Evolutionary conservation across 2,113 vertebrate species (phyloP), one percentile per base, ranked within the genome.

Genomic region (Hirundichthys speculiger): DNA sequence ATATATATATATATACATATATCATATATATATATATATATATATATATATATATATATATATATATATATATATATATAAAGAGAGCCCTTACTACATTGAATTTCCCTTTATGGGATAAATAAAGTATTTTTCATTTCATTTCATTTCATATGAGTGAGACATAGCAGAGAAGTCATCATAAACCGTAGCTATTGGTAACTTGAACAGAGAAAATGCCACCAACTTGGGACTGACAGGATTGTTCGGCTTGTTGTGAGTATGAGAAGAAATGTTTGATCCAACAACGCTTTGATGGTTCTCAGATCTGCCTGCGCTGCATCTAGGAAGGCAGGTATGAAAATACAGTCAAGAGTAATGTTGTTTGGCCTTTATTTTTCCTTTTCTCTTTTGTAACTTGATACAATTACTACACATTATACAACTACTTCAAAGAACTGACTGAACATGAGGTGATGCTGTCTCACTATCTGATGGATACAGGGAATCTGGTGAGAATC

Each of bases 401-500:
- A 27, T 10, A 24, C n/a, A 38, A 30, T 45, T 46, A 46, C 5
- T 16, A 18, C 13, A 27, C 15, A 12, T 21, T n/a, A 42, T 8
- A 4, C 47, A 24, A 18, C 38, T 58, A 14, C 52, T 60, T 53
- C 5, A 58, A 24, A 27, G 30, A 51, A 56, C 3, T 11, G 40
- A 42, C 7, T n/a, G 16, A 51, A 43, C 5, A 42, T 16, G 41
- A 71, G 24, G 22, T 25, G n/a, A 53, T 48, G 2, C 16, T 14
- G 8, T 19, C 13, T 64, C 18, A 38, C 12, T 10, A 10, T 16
- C 13, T 58, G 13, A 70, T 47, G 40, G 43, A 64, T 46, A 8
- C 15, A 7, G 18, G 20, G 1, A 10, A 30, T 64, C 55, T 66
- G 47, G 24, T 41, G 5, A 51, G n/a, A 22, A 64, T 69, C 13